Evolutionary conservation across 2,888 invertebrate species (phyloP), one percentile per base, ranked within the genome.

Genomic region (Stenurella melanura): DNA sequence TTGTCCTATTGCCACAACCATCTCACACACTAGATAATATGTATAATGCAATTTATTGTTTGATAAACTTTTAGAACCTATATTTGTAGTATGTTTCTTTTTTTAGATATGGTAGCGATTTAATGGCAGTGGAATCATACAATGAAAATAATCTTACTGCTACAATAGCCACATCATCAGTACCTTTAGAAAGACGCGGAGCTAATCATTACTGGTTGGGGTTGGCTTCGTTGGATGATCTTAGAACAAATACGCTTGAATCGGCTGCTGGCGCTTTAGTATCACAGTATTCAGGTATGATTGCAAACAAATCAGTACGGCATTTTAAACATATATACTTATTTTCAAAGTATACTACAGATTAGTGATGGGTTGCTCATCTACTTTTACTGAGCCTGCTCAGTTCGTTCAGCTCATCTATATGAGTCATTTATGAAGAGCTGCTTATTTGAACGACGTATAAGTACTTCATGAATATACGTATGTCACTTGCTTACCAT

Each of bases 181-280:
- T 91, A 83, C 92, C 93, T 84, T 92, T 93, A 79, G 93, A 93
- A 86, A 93, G 95, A 84, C 90, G 92, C 84, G 93, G 92, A 78
- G 91, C 91, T 61, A 93, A 93, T 83, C 94, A 95, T 87, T 97
- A 97, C 90, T 97, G 97, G 97, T 91, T 97, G 78, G 97, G 97
- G 74, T 92, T 97, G 84, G 96, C 96, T 64, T 96, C 97, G 50
- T 92, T 97, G 78, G 97, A 97, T 90, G 97, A 97, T 90, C 92
- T 98, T 73, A 92, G 96, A 88, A 98, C 97, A 64, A 97, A 97
- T 89, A 97, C 97, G n/a, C 91, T 98, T 79, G 97, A 97, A 91
- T 97, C 97, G 5, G 97, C 97, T 30, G 96, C 96, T 71, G 97
- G 97, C 72, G 93, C 95, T 79, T 91, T 97, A 84, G 96, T 97